Base-by-base conservation (phyloP, 2,113 vertebrate species). In the Bos indicus region DNA sequence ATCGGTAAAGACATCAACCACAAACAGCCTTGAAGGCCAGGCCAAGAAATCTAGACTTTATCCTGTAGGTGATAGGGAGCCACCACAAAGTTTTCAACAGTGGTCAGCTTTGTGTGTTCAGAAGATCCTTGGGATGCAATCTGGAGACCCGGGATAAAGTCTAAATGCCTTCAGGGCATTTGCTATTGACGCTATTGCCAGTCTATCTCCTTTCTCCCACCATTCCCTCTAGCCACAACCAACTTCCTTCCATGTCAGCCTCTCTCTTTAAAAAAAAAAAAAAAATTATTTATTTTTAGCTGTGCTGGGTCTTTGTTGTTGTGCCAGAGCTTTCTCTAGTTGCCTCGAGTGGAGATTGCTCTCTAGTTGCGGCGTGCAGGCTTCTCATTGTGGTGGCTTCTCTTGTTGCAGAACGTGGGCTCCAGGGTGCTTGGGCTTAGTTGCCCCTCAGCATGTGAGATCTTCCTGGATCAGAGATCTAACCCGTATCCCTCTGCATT, bases 1-100 rank as follows among this genome's bases (percentile, higher is more conserved):
- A 84, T 94, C 14, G 60, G 26, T 54, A 25, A 96, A 84, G 57
- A 62, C 89, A 19, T 74, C 62, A 67, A 60, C 13, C 25, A 23
- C 26, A 88, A 67, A 90, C 80, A 86, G 56, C 36, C 77, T 56
- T 64, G 86, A 94, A 91, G 16, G n/a, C 74, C 78, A 78, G 51
- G 56, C 21, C 21, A 19, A 87, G 88, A 60, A 71, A 54, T 54
- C 90, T 5, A 52, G 64, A 43, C 56, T 85, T 60, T 6, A 81
- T 51, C 57, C 52, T 57, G 46, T 60, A 25, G 57, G 3, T 17
- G 59, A 33, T 7, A 13, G 30, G 33, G 25, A 91, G 25, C 17
- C 60, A 19, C 57, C 0, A 0, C 25, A 43, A 85, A 25, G n/a
- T 82, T 86, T 94, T 81, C 11, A 8, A 7, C 6, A 11, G 25